phyloP scores from a whole-genome alignment of 2,797 vertebrate species.

The Valencia hispanica region DNA sequence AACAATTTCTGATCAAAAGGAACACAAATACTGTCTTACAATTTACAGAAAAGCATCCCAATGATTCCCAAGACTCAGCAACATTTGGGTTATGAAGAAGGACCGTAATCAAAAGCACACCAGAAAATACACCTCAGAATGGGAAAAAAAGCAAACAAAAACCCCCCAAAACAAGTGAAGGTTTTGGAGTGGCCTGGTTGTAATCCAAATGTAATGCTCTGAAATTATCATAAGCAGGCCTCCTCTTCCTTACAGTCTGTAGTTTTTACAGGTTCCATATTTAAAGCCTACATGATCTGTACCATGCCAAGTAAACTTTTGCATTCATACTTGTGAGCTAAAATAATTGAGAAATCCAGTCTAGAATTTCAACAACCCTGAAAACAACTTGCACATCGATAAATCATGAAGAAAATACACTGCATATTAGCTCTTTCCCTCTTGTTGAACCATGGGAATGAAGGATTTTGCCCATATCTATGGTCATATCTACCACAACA shows the following conservation, averaged over 20 bases:
- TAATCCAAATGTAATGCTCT: not conserved
- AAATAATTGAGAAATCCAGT: not conserved
- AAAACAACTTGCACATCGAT: not conserved
- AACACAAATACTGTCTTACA: no score
- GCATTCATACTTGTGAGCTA: not conserved
- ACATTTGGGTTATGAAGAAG: not conserved
- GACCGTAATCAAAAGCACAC: not conserved
- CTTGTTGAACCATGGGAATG: constrained; percentile 8
- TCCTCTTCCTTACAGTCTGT: not conserved
- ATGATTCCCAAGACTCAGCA: no score
- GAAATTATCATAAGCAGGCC: not conserved
- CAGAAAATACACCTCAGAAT: not conserved
- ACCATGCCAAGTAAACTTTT: not conserved
- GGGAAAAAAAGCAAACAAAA: not conserved
- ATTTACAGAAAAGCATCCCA: no score
- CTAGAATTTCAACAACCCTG: not conserved
- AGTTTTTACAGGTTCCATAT: not conserved
- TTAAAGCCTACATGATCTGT: not conserved
- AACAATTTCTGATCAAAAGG: no score
- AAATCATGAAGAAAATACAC: constrained; percentile 17
- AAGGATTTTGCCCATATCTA: constrained; percentile 52
- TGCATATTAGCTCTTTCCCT: constrained; percentile 8
- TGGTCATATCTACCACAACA: constrained; percentile 46
- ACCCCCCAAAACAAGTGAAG: not conserved
- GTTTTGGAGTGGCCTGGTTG: not conserved